These are phyloP conservation scores for Pogona vitticeps DNA, from an alignment of 2,113 vertebrate genomes.

Conservation along the genomic window DNA sequence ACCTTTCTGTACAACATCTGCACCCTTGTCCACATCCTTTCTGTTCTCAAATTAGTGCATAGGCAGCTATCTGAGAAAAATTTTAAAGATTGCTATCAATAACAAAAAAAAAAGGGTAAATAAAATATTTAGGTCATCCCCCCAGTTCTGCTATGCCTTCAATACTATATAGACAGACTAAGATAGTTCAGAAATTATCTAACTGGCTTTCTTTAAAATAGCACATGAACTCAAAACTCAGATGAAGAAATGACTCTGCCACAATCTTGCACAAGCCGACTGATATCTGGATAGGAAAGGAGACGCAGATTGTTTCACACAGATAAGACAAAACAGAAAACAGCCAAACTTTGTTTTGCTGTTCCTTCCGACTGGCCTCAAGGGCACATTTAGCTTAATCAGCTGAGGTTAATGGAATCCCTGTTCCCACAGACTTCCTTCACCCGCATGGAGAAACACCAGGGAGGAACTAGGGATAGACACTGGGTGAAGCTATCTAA, in stretches of 20 bases:
- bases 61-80: neutral
- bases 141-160: neutral
- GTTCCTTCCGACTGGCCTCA: too few relatives aligned
- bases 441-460: neutral
- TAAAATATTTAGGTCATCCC: neutral
- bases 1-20: neutral
- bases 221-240: too few relatives aligned
- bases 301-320: neutral
- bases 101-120: too few relatives aligned
- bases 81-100: neutral
- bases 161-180: neutral
- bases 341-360: neutral
- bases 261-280: neutral
- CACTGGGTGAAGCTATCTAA: neutral
- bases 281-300: neutral
- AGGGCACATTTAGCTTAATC: neutral
- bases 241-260: neutral
- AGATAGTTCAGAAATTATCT: neutral
- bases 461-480: neutral
- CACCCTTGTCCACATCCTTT: neutral
- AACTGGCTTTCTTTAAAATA: neutral
- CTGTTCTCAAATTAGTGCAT: neutral
- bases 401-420: neutral
- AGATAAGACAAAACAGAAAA: neutral
- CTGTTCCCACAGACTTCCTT: neutral